Evolutionary conservation across 1,140 invertebrate species (phyloP), one percentile per base, ranked within the genome.

Genomic region (Drosophila fuyamai): DNA sequence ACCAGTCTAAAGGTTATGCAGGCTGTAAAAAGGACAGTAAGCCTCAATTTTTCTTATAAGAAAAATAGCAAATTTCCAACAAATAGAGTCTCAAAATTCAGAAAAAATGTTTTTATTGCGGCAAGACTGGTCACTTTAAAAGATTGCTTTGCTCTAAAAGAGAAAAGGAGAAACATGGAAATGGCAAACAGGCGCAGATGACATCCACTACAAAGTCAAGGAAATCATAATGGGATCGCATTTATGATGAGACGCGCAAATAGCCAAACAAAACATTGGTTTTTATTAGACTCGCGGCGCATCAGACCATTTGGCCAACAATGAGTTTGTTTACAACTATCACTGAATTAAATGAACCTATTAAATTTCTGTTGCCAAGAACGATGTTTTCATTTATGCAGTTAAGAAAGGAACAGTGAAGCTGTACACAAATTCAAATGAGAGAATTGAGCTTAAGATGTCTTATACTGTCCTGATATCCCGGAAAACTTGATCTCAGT

Each of bases 91-190:
- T 12, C 18, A 27, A 27, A 47, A n/a, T n/a, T n/a, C n/a, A n/a
- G n/a, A 47, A 47, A 47, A 47, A 27, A 27, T 47, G 18, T 13
- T 27, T 47, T 47, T 16, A 47, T 44, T 44, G 43, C 5, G 7
- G 43, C 16, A 44, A 18, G 16, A 44, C 14, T 44, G 43, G 14
- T 44, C 43, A 44, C 14, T 18, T 44, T 44, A 44, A 36, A 44
- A 18, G 93, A 94, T 76, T 44, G 7, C 40, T 41, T 41, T 41
- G 40, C 40, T 14, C 40, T 41, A 41, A 41, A n/a, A n/a, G n/a
- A n/a, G n/a, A n/a, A n/a, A n/a, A n/a, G n/a, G n/a, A n/a, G n/a
- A n/a, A n/a, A n/a, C n/a, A n/a, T n/a, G n/a, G n/a, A n/a, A n/a
- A n/a, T n/a, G n/a, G n/a, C n/a, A n/a, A n/a, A n/a, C n/a, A n/a